phyloP scores from a whole-genome alignment of 2,113 vertebrate species.

The Setophaga kirtlandii region DNA sequence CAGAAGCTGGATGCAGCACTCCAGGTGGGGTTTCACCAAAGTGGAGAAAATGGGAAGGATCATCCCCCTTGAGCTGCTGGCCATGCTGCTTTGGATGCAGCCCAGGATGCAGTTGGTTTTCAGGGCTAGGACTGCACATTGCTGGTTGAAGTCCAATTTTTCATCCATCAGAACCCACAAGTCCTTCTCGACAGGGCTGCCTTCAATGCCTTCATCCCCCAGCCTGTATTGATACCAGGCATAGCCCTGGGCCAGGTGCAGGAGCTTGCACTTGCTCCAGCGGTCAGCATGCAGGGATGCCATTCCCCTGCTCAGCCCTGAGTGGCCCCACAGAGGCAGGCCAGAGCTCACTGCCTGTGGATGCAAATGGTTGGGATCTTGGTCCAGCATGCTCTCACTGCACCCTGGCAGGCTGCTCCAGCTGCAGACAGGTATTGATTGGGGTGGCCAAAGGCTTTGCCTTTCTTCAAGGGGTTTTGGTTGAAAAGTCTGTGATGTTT shows the following conservation, averaged over 20 bases:
- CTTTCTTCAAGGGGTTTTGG: neutral
- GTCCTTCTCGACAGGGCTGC: neutral
- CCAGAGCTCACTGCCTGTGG: neutral
- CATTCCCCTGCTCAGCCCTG: neutral
- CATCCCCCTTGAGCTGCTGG: neutral
- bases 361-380: neutral
- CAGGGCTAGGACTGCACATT: neutral
- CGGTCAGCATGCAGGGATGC: neutral
- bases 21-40: neutral
- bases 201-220: neutral
- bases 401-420: neutral
- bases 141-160: neutral
- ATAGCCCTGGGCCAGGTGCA: neutral
- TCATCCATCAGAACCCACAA: neutral
- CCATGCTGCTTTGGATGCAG: neutral
- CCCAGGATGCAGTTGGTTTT: neutral
- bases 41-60: neutral
- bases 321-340: neutral
- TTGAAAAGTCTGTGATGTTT: neutral
- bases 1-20: neutral
- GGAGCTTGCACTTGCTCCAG: no score
- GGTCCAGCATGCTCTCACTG: neutral
- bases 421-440: neutral
- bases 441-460: neutral
- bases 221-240: rapidly evolving